phyloP scores from a whole-genome alignment of 2,113 vertebrate genomes.

The Ceyx melanurus region DNA sequence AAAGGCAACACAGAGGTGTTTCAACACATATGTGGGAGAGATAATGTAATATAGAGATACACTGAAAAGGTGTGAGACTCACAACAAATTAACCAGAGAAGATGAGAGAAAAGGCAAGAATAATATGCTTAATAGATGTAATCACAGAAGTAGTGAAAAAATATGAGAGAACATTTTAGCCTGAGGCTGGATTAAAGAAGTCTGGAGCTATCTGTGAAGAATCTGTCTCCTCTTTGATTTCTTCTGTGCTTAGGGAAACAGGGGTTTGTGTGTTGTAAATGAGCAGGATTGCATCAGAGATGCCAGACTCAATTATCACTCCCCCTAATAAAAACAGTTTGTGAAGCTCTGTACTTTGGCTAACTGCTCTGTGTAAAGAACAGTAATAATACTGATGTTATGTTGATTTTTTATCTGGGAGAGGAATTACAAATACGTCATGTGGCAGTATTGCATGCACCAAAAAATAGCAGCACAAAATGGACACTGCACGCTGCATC shows the following conservation, averaged over 20 bases:
- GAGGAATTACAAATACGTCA: neutral
- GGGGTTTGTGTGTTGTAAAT: neutral
- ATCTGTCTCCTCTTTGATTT: slow-evolving; percentile 22
- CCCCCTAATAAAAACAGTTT: neutral
- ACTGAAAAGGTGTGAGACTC: neutral
- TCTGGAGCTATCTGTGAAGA: neutral
- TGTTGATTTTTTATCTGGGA: neutral
- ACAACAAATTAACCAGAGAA: neutral
- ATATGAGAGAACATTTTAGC: neutral
- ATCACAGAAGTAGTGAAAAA: neutral
- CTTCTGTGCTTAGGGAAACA: neutral
- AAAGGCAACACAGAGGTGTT: neutral
- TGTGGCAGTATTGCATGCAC: neutral
- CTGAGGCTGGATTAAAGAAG: neutral
- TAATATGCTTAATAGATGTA: neutral
- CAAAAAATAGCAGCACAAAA: neutral
- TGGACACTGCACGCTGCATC: too few species aligned
- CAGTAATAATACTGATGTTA: neutral
- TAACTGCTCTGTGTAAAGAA: neutral
- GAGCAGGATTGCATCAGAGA: slow-evolving; percentile 6
- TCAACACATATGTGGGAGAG: neutral
- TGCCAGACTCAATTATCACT: neutral
- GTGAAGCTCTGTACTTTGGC: neutral
- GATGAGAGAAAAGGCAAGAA: neutral
- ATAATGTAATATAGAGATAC: neutral